These are phyloP conservation scores for Eilema griseolum DNA, from an alignment of 2,888 invertebrate genomes.

Conservation along the genomic window DNA sequence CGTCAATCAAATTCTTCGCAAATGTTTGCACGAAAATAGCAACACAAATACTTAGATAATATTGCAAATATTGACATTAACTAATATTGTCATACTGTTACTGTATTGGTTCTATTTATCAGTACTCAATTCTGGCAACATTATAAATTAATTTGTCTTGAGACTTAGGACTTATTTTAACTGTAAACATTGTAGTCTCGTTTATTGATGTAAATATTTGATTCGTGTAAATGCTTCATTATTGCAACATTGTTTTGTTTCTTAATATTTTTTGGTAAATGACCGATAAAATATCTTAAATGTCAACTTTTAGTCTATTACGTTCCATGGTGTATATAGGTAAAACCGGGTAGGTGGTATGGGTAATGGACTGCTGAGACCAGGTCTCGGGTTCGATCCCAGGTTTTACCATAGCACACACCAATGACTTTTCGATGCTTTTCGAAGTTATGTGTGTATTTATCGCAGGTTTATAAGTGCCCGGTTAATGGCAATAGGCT, in stretches of 20 bases:
- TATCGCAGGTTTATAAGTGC: too few relatives aligned
- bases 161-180: constrained; percentile 80
- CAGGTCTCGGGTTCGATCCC: too few relatives aligned
- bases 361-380: too few relatives aligned
- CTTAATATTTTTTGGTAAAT: constrained; percentile 4
- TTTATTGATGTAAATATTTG: constrained; percentile 79
- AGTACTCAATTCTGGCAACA: constrained; percentile 67
- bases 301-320: background rate
- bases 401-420: too few relatives aligned
- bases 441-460: too few relatives aligned
- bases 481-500: too few relatives aligned
- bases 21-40: constrained; percentile 36
- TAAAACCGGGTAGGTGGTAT: too few relatives aligned
- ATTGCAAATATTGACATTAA: constrained; percentile 56
- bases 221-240: constrained; percentile 56
- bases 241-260: constrained; percentile 35
- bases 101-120: constrained; percentile 70
- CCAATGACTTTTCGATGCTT: too few relatives aligned
- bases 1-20: constrained; percentile 34
- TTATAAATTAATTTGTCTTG: constrained; percentile 78
- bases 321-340: background rate
- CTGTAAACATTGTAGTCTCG: constrained; percentile 69
- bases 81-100: constrained; percentile 55
- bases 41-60: constrained; percentile 51
- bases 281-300: background rate